phyloP scores from a whole-genome alignment of 2,797 vertebrate species.

The Pseudopleuronectes americanus region DNA sequence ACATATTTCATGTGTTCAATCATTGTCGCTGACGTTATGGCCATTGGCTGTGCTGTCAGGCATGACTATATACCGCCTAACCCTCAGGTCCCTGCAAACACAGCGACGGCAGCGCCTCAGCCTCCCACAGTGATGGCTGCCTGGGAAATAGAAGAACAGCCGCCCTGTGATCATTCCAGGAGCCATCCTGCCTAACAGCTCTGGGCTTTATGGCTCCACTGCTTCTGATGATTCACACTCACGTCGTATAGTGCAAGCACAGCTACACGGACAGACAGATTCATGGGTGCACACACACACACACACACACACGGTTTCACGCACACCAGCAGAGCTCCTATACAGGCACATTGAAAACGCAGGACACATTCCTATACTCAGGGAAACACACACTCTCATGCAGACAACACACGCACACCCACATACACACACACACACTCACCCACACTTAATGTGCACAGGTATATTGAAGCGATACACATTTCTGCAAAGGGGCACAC shows the following conservation, averaged over 20 bases:
- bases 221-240: slow-evolving; percentile 75
- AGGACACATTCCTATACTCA: slow-evolving; percentile 41
- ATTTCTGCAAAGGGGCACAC: slow-evolving; percentile 4
- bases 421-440: not conserved
- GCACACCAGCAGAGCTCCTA: slow-evolving; percentile 2
- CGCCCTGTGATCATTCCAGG: slow-evolving; percentile 76
- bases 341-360: slow-evolving; percentile 29
- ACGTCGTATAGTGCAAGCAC: slow-evolving; percentile 74
- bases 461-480: slow-evolving; percentile 1
- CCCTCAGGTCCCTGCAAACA: slow-evolving; percentile 60
- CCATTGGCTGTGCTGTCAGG: slow-evolving; percentile 76
- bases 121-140: slow-evolving; percentile 64
- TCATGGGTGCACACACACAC: slow-evolving; percentile 52
- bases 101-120: slow-evolving; percentile 51
- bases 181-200: slow-evolving; percentile 79
- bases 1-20: slow-evolving; percentile 83
- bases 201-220: slow-evolving; percentile 75
- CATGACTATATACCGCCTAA: slow-evolving; percentile 70
- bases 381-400: slow-evolving; percentile 18
- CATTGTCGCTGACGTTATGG: slow-evolving; percentile 77
- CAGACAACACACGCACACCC: slow-evolving; percentile 8
- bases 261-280: slow-evolving; percentile 70
- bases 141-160: slow-evolving; percentile 68
- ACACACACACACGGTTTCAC: slow-evolving; percentile 3
- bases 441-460: slow-evolving; percentile 1